phyloP scores from a whole-genome alignment of 2,888 invertebrate genomes.

The Malachius bipustulatus region DNA sequence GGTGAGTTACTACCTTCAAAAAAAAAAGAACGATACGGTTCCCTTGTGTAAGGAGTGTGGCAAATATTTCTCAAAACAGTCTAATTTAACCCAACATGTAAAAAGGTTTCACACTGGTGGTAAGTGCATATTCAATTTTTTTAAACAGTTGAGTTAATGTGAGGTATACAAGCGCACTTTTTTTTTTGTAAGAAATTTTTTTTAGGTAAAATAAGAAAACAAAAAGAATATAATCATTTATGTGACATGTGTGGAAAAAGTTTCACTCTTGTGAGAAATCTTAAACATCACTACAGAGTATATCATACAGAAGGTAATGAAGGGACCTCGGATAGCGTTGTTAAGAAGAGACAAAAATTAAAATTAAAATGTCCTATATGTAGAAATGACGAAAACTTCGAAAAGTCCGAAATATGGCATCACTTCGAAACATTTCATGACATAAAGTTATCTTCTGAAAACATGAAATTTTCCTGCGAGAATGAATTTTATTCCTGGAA shows the following conservation, averaged over 20 bases:
- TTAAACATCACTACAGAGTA: not conserved
- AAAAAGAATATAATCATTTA: not conserved
- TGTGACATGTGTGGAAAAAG: not conserved
- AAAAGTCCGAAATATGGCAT: not conserved
- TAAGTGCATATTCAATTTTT: too few species aligned
- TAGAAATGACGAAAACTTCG: slow-evolving; percentile 1
- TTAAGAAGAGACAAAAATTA: not conserved
- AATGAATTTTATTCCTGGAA: not conserved
- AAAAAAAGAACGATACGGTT: too few species aligned
- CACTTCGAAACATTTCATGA: not conserved
- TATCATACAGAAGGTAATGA: not conserved
- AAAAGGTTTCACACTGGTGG: too few species aligned
- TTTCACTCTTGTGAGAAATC: not conserved
- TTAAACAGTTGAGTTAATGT: too few species aligned
- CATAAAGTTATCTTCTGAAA: slow-evolving; percentile 1
- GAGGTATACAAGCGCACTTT: too few species aligned
- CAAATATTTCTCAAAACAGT: too few species aligned
- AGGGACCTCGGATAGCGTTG: not conserved
- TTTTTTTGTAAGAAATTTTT: too few species aligned
- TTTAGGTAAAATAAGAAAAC: not conserved
- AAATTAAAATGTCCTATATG: slow-evolving; percentile 1
- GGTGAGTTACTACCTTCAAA: too few species aligned
- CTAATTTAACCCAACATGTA: too few species aligned
- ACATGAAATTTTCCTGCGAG: not conserved
- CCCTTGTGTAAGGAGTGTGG: too few species aligned